Conservation (phyloP, 2,113 vertebrate genomes). For the Coracopsis vasa region DNA sequence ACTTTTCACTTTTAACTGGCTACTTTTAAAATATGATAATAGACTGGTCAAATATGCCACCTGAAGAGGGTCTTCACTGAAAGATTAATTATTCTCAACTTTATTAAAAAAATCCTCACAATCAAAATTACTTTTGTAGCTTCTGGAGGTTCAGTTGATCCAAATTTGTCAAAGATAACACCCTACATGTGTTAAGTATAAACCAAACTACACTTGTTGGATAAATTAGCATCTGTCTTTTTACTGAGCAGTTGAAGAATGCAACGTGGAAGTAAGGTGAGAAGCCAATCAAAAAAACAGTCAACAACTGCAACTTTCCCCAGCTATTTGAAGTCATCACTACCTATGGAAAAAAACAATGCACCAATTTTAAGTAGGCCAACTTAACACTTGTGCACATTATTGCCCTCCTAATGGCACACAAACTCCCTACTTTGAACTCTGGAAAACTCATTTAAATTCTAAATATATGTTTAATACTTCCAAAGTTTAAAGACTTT, state of each 20-base stretch:
- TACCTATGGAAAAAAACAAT: background rate
- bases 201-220: background rate
- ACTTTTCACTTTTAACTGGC: background rate
- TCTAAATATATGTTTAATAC: background rate
- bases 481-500: background rate
- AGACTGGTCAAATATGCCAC: background rate
- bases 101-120: background rate
- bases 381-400: background rate
- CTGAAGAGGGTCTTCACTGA: background rate
- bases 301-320: background rate
- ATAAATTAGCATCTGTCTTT: background rate
- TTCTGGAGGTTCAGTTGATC: background rate
- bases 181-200: background rate
- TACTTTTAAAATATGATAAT: background rate
- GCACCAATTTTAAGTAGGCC: background rate
- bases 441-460: background rate
- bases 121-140: background rate
- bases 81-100: background rate
- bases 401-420: background rate
- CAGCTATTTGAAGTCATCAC: background rate
- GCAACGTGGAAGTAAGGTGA: background rate
- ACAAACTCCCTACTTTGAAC: background rate
- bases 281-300: background rate
- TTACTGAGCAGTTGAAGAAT: background rate
- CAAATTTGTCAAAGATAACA: background rate